Percentiles rank a stretch among this genome's conserved stretches.
These are phyloP conservation scores for Drosophila yakuba DNA, from an alignment of 1,140 invertebrate genomes.

Conservation along the genomic window DNA sequence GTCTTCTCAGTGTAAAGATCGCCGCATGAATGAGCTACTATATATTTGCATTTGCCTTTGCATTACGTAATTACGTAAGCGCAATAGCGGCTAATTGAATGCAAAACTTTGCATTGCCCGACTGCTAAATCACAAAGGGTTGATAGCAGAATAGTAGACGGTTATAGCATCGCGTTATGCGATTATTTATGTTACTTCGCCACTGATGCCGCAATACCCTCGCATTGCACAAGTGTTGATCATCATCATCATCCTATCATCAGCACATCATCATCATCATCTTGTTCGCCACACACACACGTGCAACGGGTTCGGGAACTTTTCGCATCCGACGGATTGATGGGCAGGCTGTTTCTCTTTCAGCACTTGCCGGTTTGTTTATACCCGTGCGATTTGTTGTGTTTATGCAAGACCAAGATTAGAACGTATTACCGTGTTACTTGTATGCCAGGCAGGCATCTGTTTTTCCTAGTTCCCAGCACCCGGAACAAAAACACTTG, in stretches of 20 bases:
- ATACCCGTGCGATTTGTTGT: conserved; percentile 13
- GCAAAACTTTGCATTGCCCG: conserved; percentile 7
- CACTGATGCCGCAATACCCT: neutral
- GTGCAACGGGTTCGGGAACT: conserved; percentile 21
- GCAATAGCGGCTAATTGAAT: conserved; percentile 27
- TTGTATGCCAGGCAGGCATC: conserved; percentile 8
- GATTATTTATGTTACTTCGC: conserved; percentile 27
- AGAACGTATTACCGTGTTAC: conserved; percentile 21
- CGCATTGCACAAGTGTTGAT: conserved; percentile 17
- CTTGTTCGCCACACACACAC: neutral
- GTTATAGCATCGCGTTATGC: conserved; percentile 23
- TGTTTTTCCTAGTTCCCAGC: conserved; percentile 8
- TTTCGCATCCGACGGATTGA: conserved; percentile 11
- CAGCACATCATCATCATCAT: too few species aligned
- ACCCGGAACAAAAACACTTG: conserved; percentile 15
- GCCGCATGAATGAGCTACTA: conserved; percentile 32
- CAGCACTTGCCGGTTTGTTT: conserved; percentile 26
- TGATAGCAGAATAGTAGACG: conserved; percentile 6
- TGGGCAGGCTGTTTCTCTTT: conserved; percentile 9
- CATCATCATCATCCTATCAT: too few species aligned
- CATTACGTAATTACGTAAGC: conserved; percentile 14
- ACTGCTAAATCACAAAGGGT: conserved; percentile 33
- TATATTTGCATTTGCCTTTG: conserved; percentile 26
- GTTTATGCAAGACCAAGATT: conserved; percentile 42
- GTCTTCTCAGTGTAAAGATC: conserved; percentile 32